Conservation (phyloP, 2,888 invertebrate species). For the Invenusta paracnida region DNA sequence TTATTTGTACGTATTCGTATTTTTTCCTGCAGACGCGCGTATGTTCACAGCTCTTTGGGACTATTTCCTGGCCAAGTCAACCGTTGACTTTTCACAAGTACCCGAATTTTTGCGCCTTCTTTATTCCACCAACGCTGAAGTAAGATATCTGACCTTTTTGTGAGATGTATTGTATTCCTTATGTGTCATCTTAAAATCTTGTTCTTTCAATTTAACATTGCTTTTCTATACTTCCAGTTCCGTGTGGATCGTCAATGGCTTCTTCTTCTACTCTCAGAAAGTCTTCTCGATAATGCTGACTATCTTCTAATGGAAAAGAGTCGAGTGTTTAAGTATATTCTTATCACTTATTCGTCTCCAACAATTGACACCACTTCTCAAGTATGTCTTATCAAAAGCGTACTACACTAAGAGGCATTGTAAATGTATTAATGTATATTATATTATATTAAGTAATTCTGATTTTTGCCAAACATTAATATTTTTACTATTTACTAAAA, state of each 20-base stretch:
- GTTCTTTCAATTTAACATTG: too few relatives aligned
- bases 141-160: too few relatives aligned
- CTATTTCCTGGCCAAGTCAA: background rate
- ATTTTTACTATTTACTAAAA: too few relatives aligned
- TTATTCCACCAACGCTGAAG: background rate
- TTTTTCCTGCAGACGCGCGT: background rate
- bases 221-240: background rate
- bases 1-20: too few relatives aligned
- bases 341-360: background rate
- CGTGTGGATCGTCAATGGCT: conserved; percentile 1
- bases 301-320: background rate
- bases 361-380: background rate
- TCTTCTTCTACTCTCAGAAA: background rate
- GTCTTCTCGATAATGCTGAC: background rate
- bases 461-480: too few relatives aligned
- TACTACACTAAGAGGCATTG: too few relatives aligned
- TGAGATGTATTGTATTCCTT: too few relatives aligned
- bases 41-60: conserved; percentile 17
- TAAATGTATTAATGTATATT: too few relatives aligned
- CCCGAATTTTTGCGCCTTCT: background rate
- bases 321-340: background rate
- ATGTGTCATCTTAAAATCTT: too few relatives aligned
- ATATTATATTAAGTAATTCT: too few relatives aligned
- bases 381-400: too few relatives aligned
- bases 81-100: background rate